Conservation (phyloP, 2,113 vertebrate genomes). For the Embiotoca jacksoni region DNA sequence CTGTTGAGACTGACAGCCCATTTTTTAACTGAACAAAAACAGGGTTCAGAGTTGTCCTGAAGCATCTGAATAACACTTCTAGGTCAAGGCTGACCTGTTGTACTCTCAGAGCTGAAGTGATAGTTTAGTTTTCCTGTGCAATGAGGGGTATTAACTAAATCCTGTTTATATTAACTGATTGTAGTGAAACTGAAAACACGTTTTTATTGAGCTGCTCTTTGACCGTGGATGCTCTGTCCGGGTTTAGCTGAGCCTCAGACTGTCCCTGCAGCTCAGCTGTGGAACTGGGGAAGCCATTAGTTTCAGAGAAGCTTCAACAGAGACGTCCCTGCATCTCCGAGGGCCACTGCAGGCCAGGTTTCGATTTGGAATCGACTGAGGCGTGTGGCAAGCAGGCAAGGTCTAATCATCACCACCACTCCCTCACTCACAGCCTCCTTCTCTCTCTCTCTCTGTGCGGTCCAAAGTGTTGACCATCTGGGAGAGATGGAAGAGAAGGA, state of each 20-base stretch:
- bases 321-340: slow-evolving; percentile 53
- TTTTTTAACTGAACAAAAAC: background rate
- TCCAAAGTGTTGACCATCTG: slow-evolving; percentile 68
- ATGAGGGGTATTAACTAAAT: background rate
- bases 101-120: background rate
- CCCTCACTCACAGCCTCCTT: slow-evolving; percentile 23
- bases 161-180: background rate
- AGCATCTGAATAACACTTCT: background rate
- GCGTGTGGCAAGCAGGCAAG: slow-evolving; percentile 61
- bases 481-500: slow-evolving; percentile 62
- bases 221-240: slow-evolving; percentile 6
- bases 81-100: background rate
- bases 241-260: slow-evolving; percentile 2
- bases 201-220: slow-evolving; percentile 5
- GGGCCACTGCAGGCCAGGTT: slow-evolving; percentile 38
- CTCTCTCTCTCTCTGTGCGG: slow-evolving; percentile 64
- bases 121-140: background rate
- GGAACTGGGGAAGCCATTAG: slow-evolving; percentile 68
- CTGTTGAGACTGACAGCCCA: background rate
- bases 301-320: slow-evolving; percentile 46
- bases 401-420: slow-evolving; percentile 57
- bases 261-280: slow-evolving; percentile 38
- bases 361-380: slow-evolving; percentile 30
- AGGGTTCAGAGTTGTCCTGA: background rate
- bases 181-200: background rate